phyloP scores from a whole-genome alignment of 2,888 invertebrate genomes.

The Calliphora vomitoria region DNA sequence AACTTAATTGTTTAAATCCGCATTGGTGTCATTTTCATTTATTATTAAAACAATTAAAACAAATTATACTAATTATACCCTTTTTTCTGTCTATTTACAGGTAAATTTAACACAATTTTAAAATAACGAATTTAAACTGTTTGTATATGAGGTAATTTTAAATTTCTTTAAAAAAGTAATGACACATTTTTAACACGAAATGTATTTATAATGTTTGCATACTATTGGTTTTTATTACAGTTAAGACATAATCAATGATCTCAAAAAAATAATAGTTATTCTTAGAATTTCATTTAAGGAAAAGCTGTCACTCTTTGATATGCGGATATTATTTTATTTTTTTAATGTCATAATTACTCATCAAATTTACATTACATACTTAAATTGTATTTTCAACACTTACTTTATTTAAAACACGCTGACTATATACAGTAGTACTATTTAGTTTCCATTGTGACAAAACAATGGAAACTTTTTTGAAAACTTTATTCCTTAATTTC shows the following conservation, averaged over 20 bases:
- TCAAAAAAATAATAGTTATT: background rate
- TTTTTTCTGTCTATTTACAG: constrained; percentile 31
- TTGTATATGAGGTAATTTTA: constrained; percentile 20
- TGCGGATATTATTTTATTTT: background rate
- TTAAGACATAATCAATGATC: background rate
- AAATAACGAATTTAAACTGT: background rate
- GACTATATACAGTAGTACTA: background rate
- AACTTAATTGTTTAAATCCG: background rate
- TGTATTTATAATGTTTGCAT: background rate
- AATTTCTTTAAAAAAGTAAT: background rate
- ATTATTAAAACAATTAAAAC: background rate
- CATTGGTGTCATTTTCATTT: background rate
- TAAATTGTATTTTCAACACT: no score
- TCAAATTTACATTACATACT: background rate
- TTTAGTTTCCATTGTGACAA: no score
- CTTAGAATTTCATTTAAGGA: no score
- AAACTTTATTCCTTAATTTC: no score
- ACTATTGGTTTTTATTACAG: background rate
- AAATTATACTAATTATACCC: background rate
- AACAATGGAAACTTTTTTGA: no score
- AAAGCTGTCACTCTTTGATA: no score
- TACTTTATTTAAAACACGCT: background rate
- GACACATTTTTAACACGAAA: background rate
- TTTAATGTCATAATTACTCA: background rate
- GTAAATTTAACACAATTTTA: constrained; percentile 16